A percentile compares a stretch with the other conserved stretches of the same genome.
These are phyloP conservation scores for Brachypalpus laphriformis DNA, from an alignment of 2,888 invertebrate species.

Conservation along the genomic window DNA sequence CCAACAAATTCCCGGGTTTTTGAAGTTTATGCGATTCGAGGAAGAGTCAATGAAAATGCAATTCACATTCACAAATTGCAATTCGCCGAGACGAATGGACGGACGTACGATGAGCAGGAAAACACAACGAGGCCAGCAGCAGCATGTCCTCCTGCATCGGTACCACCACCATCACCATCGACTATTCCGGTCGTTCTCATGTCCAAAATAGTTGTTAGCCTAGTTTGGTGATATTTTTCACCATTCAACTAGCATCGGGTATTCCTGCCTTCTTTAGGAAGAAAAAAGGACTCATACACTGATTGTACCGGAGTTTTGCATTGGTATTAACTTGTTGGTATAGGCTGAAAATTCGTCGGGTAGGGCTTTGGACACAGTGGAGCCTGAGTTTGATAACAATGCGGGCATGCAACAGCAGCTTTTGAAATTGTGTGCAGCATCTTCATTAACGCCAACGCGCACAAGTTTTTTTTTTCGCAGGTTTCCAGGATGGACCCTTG, in stretches of 20 bases:
- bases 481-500: too few species aligned
- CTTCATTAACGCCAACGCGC: too few species aligned
- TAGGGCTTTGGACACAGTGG: too few species aligned
- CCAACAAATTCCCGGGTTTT: slow-evolving; percentile 57
- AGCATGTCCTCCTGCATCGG: slow-evolving; percentile 6
- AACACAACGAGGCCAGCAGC: slow-evolving; percentile 3
- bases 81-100: slow-evolving; percentile 63
- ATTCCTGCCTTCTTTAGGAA: not conserved
- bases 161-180: slow-evolving; percentile 15
- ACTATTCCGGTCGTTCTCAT: slow-evolving; percentile 59
- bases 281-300: slow-evolving; percentile 13
- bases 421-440: too few species aligned
- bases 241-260: not conserved
- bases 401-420: too few species aligned
- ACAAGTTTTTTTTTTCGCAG: too few species aligned
- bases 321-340: slow-evolving; percentile 57
- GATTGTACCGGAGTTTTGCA: slow-evolving; percentile 17
- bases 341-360: not conserved
- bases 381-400: not conserved
- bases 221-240: slow-evolving; percentile 68
- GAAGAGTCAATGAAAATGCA: slow-evolving; percentile 74
- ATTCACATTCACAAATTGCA: slow-evolving; percentile 73
- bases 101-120: slow-evolving; percentile 55
- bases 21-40: slow-evolving; percentile 71
- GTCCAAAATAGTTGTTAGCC: slow-evolving; percentile 71